Base-by-base conservation (phyloP, 2,113 vertebrate genomes). In the Nothobranchius furzeri region DNA sequence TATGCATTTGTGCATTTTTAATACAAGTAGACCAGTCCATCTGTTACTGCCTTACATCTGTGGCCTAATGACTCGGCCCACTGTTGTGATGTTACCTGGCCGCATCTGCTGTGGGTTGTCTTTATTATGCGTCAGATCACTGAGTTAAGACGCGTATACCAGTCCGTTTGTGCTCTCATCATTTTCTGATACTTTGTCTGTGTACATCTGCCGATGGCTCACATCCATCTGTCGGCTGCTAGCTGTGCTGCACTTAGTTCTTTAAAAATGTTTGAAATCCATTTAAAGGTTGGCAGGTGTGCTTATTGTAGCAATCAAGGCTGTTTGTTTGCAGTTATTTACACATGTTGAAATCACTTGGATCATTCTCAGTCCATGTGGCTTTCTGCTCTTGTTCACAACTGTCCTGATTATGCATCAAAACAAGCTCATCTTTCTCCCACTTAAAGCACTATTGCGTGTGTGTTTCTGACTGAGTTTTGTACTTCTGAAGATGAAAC, bases 201-300 rank as follows among this genome's bases (percentile, higher is more conserved):
- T 68, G 35, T 35, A n/a, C 55, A 53, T 49, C 50, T 70, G 56
- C 57, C 64, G 53, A 66, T 73, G 56, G 47, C 40, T 75, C 59
- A 24, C 30, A 58, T 64, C 50, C 70, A 73, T 82, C 66, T 78
- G 74, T 47, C 65, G 56, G 42, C 47, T 78, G 60, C 40, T 54
- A 40, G 54, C 48, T 73, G 57, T 3, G 0, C 25, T 59, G 30
- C 30, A 4, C 30, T 30, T 2, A 49, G 2, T 62, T 61, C 40
- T 67, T 76, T 20, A 56, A 52, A 70, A 69, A 74, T 14, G 14
- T 62, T 76, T 60, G 43, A 82, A 45, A 86, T 71, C 24, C 50
- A 71, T 85, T 78, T 72, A 70, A 55, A 82, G 61, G 43, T 78
- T 78, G 56, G 59, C 81, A 84, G 72, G 78, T 75, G 66, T 45